Evolutionary conservation across 2,888 invertebrate species (phyloP), one percentile per base, ranked within the genome.

Genomic region (Scotopteryx bipunctaria): DNA sequence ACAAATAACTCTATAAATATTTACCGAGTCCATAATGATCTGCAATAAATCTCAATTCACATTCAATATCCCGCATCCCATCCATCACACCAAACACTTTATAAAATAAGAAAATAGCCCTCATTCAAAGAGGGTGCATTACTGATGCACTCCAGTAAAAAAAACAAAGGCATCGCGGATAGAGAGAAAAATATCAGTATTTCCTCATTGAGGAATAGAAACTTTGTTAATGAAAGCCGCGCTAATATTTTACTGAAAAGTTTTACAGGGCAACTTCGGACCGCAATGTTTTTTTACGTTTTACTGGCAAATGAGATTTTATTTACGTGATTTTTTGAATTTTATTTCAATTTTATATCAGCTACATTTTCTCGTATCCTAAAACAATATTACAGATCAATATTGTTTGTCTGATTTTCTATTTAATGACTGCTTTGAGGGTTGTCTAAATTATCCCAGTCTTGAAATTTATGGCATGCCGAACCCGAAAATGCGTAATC

Each of bases 71-170:
- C 66, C 68, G 74, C 25, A 79, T 76, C 67, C 63, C 73, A 82
- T 83, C 73, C 69, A 80, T 81, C 78, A 79, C 71, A 68, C 62
- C 64, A 64, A 75, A 70, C 75, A 76, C 73, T 73, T 71, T 73
- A 73, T 72, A 74, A 75, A 78, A 73, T 68, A 71, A 67, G 66
- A 72, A 70, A 71, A 72, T 67, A 64, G 45, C 59, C 56, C 67
- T 66, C 67, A 71, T 67, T 68, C 49, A 46, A 58, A 65, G 72
- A 72, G 87, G 87, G 88, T 87, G 86, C 84, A 87, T 87, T 69
- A 58, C 65, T 83, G 77, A 86, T 86, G 80, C 71, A 76, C 73
- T 76, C 59, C 56, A 54, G 21, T 59, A 55, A 59, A 52, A 67
- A 77, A 25, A 75, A 74, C 71, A 75, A 75, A 67, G 68, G 65